Evolutionary conservation across 2,113 vertebrate species (phyloP).

Genomic region (Calyptomena viridis): DNA sequence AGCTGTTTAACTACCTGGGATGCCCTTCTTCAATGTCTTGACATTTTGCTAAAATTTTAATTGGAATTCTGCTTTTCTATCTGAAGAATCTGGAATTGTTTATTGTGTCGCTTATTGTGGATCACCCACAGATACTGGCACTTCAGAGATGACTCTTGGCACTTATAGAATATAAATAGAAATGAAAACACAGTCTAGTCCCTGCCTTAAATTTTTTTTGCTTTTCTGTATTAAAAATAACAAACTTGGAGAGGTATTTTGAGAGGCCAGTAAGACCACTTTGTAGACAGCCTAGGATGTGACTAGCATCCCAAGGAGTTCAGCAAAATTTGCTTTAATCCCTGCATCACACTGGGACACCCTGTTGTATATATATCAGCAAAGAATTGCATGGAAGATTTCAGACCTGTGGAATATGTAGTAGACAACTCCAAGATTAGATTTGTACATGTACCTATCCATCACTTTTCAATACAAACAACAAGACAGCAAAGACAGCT

Average conservation of each 20-base stretch:
- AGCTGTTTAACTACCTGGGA: not conserved
- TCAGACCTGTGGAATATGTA: not conserved
- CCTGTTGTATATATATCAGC: not conserved
- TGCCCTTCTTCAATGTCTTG: not conserved
- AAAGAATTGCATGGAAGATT: not conserved
- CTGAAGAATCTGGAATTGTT: not conserved
- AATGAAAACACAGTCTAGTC: not conserved
- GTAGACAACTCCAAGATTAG: not conserved
- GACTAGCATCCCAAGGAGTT: not conserved
- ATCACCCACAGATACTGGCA: not conserved
- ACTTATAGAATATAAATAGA: not conserved
- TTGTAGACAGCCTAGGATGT: not conserved
- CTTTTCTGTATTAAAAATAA: not conserved
- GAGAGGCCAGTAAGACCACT: not conserved
- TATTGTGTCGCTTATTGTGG: not conserved
- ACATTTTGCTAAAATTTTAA: not conserved
- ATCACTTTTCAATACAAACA: conserved; percentile 12
- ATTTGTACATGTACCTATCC: not conserved
- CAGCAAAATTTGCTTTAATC: not conserved
- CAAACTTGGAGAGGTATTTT: not conserved
- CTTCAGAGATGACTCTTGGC: not conserved
- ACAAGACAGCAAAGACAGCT: not conserved
- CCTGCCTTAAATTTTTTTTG: not conserved
- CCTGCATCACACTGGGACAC: not conserved
- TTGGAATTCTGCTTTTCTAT: not conserved